These are phyloP conservation scores for Hydraecia micacea DNA, from an alignment of 2,888 invertebrate species.

Conservation along the genomic window DNA sequence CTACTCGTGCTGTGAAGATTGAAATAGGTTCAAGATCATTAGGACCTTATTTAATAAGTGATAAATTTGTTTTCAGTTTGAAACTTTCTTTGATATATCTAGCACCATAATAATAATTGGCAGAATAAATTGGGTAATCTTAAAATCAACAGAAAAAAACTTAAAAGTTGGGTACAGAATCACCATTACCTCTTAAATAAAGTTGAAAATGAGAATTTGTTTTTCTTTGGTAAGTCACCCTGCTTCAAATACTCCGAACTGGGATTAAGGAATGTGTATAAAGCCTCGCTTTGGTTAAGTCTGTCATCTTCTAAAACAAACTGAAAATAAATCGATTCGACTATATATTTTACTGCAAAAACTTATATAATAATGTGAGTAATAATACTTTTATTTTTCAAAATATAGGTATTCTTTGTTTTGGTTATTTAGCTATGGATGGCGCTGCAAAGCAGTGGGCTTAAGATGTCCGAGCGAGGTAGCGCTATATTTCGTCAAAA, in stretches of 20 bases:
- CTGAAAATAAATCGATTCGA: slow-evolving; percentile 86
- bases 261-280: slow-evolving; percentile 97
- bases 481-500: neutral
- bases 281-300: slow-evolving; percentile 96
- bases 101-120: neutral
- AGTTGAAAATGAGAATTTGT: slow-evolving; percentile 96
- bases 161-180: neutral
- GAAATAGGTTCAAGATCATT: neutral
- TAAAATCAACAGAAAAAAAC: too few relatives aligned
- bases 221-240: slow-evolving; percentile 95
- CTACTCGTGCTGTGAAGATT: slow-evolving; percentile 87
- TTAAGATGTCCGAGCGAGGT: neutral
- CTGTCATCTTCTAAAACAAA: slow-evolving; percentile 96
- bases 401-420: neutral
- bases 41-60: neutral
- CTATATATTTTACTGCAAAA: slow-evolving; percentile 28
- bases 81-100: neutral
- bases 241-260: slow-evolving; percentile 97
- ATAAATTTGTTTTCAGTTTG: neutral
- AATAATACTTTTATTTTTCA: neutral
- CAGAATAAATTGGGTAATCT: neutral
- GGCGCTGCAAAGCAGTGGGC: neutral
- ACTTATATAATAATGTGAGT: neutral
- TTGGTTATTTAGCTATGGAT: neutral
- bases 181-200: slow-evolving; percentile 94